Percentiles rank a stretch among this genome's conserved stretches.
phyloP scores from a whole-genome alignment of 2,888 invertebrate genomes.

The Leptopilina syphax region DNA sequence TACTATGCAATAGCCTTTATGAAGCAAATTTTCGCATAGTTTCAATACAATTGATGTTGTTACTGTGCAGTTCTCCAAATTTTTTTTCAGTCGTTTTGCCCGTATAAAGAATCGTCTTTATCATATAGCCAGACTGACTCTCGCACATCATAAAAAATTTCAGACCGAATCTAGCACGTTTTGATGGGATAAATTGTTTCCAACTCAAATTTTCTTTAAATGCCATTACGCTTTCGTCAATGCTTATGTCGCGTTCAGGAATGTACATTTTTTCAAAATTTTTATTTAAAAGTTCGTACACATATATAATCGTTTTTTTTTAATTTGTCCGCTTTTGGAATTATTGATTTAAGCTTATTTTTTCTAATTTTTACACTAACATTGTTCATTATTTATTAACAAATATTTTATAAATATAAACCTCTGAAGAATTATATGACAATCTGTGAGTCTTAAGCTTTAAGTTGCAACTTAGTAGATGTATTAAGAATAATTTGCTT shows the following conservation, averaged over 20 bases:
- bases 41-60: slow-evolving; percentile 13
- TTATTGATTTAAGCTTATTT: no score
- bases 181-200: slow-evolving; percentile 37
- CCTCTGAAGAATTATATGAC: no score
- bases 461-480: no score
- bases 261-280: slow-evolving; percentile 36
- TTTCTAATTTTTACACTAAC: no score
- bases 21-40: slow-evolving; percentile 4
- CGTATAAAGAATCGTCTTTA: slow-evolving; percentile 23
- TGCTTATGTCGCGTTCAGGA: no score
- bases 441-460: no score
- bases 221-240: slow-evolving; percentile 30
- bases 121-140: slow-evolving; percentile 11
- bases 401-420: no score
- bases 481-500: no score
- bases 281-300: slow-evolving; percentile 5
- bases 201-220: slow-evolving; percentile 13
- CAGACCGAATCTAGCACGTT: slow-evolving; percentile 36
- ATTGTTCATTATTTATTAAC: no score
- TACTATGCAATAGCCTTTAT: slow-evolving; percentile 18
- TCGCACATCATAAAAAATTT: slow-evolving; percentile 37
- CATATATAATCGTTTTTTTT: neutral
- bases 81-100: slow-evolving; percentile 18
- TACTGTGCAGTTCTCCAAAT: neutral
- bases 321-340: no score